A percentile compares a stretch with the other conserved stretches of the same genome.
Conservation (phyloP, 37 sponge, comb jelly and placozoan species). For the Beroe ovata region DNA sequence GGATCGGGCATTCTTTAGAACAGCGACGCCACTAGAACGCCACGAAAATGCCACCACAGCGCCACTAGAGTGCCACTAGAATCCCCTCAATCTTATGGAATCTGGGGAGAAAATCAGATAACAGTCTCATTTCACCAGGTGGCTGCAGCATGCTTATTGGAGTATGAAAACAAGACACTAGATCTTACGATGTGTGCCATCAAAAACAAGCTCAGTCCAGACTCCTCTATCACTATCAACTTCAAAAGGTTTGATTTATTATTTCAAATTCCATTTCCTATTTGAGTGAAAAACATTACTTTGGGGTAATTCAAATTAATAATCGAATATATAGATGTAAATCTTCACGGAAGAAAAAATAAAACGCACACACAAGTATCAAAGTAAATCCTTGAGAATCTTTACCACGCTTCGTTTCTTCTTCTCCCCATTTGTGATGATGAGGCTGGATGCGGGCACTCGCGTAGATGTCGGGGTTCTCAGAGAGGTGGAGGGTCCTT, state of each 20-base stretch:
- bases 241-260: conserved; percentile 44
- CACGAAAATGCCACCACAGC: too few species aligned
- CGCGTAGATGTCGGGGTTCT: not conserved
- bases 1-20: too few species aligned
- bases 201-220: conserved; percentile 26
- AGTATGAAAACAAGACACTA: not conserved
- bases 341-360: not conserved
- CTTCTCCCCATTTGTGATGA: not conserved
- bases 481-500: not conserved
- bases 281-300: not conserved
- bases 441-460: not conserved
- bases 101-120: too few species aligned
- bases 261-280: not conserved
- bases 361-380: not conserved
- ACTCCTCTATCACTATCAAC: not conserved
- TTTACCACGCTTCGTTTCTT: not conserved
- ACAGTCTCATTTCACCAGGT: too few species aligned
- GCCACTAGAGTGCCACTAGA: too few species aligned
- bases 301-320: not conserved
- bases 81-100: too few species aligned
- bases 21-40: too few species aligned
- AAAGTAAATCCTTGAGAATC: not conserved
- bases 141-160: not conserved
- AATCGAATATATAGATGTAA: not conserved
- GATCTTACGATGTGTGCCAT: conserved; percentile 29